phyloP scores from a whole-genome alignment of 2,888 invertebrate genomes.

The Eupelmus urozonus region DNA sequence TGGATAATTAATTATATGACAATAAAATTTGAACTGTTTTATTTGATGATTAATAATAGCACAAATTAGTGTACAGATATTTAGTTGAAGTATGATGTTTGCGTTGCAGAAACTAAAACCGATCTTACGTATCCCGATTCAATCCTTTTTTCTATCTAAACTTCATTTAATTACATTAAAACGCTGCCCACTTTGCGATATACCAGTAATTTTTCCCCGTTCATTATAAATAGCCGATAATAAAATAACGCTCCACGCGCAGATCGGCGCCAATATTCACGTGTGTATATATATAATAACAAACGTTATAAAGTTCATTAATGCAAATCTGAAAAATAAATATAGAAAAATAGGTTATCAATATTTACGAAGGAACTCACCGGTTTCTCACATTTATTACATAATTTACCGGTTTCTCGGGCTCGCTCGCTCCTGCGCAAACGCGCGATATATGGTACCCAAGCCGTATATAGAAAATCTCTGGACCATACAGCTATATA shows the following conservation, averaged over 20 bases:
- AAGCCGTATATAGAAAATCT: conserved; percentile 16
- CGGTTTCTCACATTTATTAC: conserved; percentile 40
- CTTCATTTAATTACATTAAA: not conserved
- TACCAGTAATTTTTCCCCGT: not conserved
- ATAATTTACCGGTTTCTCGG: conserved; percentile 39
- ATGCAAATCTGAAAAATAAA: conserved; percentile 14
- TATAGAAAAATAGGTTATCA: conserved; percentile 45
- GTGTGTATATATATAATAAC: not conserved
- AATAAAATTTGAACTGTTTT: no score
- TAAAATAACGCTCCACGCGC: no score
- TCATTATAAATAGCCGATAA: not conserved
- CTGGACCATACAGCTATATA: conserved; percentile 16
- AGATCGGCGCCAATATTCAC: not conserved
- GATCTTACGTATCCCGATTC: no score
- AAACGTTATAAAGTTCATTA: not conserved
- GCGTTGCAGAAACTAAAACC: no score
- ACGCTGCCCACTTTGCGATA: not conserved
- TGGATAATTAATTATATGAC: no score
- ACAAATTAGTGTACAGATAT: no score
- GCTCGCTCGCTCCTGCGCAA: no score
- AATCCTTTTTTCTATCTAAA: no score
- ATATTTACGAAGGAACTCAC: conserved; percentile 37
- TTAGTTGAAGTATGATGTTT: no score
- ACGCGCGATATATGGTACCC: not conserved
- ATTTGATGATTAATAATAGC: no score